Percentiles rank a stretch among this genome's conserved stretches.
Conservation (phyloP, 2,888 invertebrate species). For the Strigamia maritima region DNA sequence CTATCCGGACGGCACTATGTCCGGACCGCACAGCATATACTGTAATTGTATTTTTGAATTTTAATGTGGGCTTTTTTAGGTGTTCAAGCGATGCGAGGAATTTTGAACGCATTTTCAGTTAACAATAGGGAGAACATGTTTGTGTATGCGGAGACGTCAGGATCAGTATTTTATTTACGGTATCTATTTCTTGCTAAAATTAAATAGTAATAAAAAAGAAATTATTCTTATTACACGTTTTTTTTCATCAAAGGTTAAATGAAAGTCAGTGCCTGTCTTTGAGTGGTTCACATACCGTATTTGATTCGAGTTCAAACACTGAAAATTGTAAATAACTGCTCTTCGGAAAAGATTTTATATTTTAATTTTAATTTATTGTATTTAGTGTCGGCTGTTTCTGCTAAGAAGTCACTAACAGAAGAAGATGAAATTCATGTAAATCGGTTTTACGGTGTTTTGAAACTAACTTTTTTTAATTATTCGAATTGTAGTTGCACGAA, state of each 20-base stretch:
- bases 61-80: conserved; percentile 44
- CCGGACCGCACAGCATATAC: too few species aligned
- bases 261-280: conserved; percentile 53
- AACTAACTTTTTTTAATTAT: background rate
- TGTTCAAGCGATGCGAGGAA: conserved; percentile 61
- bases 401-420: background rate
- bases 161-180: conserved; percentile 51
- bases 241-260: conserved; percentile 54
- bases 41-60: too few species aligned
- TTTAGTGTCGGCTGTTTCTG: background rate
- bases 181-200: conserved; percentile 43
- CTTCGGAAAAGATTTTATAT: background rate
- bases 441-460: background rate
- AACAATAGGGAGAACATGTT: conserved; percentile 72
- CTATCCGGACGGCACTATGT: too few species aligned
- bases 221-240: too few species aligned
- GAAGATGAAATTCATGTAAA: conserved; percentile 5
- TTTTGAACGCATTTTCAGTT: conserved; percentile 67
- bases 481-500: conserved; percentile 39
- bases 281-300: background rate
- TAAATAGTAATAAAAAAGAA: too few species aligned
- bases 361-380: background rate
- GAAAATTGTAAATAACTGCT: background rate
- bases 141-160: conserved; percentile 62
- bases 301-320: conserved; percentile 1